Percentiles rank a stretch among this genome's conserved stretches.
Evolutionary conservation across 1,140 invertebrate genomes (phyloP).

Genomic region (Heterodera carotae): DNA sequence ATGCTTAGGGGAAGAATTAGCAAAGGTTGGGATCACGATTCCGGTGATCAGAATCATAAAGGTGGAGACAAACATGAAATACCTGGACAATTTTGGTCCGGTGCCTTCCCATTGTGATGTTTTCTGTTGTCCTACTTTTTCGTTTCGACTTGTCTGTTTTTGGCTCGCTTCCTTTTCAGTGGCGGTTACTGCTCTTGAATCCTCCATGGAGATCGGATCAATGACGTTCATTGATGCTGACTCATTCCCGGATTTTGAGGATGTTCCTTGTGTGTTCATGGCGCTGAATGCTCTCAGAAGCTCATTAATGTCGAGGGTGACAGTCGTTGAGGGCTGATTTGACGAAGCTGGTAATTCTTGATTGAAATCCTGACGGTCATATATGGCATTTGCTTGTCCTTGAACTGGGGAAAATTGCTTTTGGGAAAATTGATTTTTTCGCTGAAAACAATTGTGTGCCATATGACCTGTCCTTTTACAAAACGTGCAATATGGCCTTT

Average conservation of each 20-base stretch:
- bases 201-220: background rate
- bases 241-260: background rate
- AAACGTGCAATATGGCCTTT: background rate
- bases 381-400: background rate
- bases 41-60: background rate
- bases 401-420: background rate
- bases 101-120: background rate
- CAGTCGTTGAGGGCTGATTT: background rate
- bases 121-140: background rate
- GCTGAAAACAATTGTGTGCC: slow-evolving; percentile 3
- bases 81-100: background rate
- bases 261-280: background rate
- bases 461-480: slow-evolving; percentile 16
- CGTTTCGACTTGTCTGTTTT: background rate
- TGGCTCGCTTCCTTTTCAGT: background rate
- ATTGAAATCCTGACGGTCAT: background rate
- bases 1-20: background rate
- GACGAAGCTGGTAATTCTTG: background rate
- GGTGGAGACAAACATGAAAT: background rate
- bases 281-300: background rate
- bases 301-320: slow-evolving; percentile 10
- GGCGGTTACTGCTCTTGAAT: too few species aligned
- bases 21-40: background rate
- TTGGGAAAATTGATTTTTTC: background rate
- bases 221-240: slow-evolving; percentile 5